Evolutionary conservation across 2,888 invertebrate genomes (phyloP), one percentile per base, ranked within the genome.

Genomic region (Ophion obscuratus): DNA sequence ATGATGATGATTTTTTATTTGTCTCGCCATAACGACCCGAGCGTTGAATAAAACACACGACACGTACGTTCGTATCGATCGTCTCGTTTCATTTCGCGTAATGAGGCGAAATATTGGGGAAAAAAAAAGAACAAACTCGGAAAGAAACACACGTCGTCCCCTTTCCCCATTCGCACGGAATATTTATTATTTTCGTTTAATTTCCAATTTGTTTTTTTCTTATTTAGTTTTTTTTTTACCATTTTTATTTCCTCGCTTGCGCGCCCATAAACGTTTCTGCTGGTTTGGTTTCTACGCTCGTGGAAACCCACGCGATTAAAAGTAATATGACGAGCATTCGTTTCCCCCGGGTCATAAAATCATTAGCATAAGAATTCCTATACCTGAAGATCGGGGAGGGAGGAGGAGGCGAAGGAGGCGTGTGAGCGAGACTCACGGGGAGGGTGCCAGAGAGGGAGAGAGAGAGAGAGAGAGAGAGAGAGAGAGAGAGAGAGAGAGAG

Each of bases 301-400:
- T 92, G 92, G 91, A 92, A 92, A 92, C 92, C 90, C 91, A 91
- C 89, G 91, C 92, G 93, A 94, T 93, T 94, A 93, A 93, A 92
- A 92, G 44, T 93, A 94, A 94, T 93, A 94, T 93, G 94, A 94
- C 92, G 93, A 94, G 93, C 92, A 93, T 94, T 94, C 93, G 93
- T 94, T 94, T 93, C 92, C 93, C 40, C 27, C 61, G 80, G 92
- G 93, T 94, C 94, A 93, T 94, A 94, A 94, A 94, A 93, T 93
- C 93, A 94, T 94, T 94, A 94, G 94, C 94, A 94, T 94, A 94
- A 94, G 93, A 94, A 94, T 94, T 94, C 91, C 90, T 94, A 92
- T 94, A 94, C 94, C 94, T 94, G 94, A 88, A 74, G 82, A 74
- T 71, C 79, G 81, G 82, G 71, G 59, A 68, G 81, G 81, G 87